Conservation (phyloP, 2,797 vertebrate genomes). For the Microctenopoma steveboyesi region DNA sequence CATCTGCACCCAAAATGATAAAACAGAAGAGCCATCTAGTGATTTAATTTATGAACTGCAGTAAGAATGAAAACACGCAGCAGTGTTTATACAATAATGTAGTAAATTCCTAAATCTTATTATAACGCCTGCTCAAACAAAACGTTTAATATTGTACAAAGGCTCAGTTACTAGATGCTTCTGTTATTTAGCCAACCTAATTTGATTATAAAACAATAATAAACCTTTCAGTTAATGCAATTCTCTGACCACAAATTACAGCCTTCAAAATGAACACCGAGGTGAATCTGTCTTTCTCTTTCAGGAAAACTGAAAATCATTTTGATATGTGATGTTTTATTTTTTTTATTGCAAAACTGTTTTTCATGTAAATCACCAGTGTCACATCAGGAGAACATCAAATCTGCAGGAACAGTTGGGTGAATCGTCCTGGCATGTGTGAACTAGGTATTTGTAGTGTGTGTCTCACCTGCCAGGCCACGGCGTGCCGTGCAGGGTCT, state of each 20-base stretch:
- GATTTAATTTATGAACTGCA: conserved; percentile 42
- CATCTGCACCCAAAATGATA: conserved; percentile 4
- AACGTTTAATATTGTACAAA: not conserved
- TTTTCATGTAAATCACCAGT: no score
- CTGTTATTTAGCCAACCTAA: not conserved
- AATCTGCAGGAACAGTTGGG: no score
- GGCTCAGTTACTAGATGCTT: not conserved
- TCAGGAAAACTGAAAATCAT: not conserved
- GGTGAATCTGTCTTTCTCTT: not conserved
- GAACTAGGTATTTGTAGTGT: no score
- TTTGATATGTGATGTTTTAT: no score
- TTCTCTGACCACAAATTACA: not conserved
- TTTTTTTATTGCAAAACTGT: no score
- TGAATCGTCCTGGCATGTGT: no score
- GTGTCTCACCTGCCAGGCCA: conserved; percentile 69
- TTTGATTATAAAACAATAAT: not conserved
- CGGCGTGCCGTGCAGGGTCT: conserved; percentile 41
- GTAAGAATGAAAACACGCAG: not conserved
- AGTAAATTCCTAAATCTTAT: not conserved
- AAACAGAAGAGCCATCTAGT: conserved; percentile 57
- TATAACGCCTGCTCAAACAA: no score
- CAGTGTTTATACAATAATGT: not conserved
- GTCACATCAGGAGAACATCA: no score
- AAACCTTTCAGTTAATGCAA: not conserved
- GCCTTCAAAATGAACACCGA: not conserved